phyloP scores from a whole-genome alignment of 2,888 invertebrate species.

The Parnassius smintheus region DNA sequence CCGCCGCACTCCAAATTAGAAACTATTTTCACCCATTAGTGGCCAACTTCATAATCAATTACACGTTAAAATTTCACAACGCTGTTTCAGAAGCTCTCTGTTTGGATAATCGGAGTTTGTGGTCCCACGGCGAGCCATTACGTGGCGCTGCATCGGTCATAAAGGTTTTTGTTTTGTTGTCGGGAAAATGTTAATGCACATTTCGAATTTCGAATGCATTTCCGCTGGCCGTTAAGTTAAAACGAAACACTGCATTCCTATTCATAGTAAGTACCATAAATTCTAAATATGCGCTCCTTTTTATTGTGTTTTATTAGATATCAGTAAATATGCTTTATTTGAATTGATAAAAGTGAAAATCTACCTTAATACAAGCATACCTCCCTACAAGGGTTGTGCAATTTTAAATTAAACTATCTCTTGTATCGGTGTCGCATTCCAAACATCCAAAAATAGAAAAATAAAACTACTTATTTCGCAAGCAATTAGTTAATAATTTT shows the following conservation, averaged over 20 bases:
- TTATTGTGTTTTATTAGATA: too few relatives aligned
- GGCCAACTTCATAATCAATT: slow-evolving; percentile 80
- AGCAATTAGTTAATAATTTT: too few relatives aligned
- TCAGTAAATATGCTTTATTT: too few relatives aligned
- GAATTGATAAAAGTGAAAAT: too few relatives aligned
- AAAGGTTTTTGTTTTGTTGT: slow-evolving; percentile 71
- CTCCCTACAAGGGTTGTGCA: too few relatives aligned
- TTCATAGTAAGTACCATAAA: too few relatives aligned
- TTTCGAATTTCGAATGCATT: slow-evolving; percentile 55
- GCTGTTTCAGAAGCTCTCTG: slow-evolving; percentile 72
- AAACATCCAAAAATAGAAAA: too few relatives aligned
- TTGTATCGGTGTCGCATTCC: too few relatives aligned
- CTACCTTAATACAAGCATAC: too few relatives aligned
- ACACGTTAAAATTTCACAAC: slow-evolving; percentile 76
- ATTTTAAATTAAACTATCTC: too few relatives aligned
- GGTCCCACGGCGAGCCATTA: slow-evolving; percentile 77
- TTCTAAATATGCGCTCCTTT: too few relatives aligned
- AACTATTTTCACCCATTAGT: slow-evolving; percentile 79
- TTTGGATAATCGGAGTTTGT: slow-evolving; percentile 79
- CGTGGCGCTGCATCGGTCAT: slow-evolving; percentile 58
- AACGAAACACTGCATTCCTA: not conserved
- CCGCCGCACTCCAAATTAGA: slow-evolving; percentile 74
- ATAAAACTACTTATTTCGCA: too few relatives aligned
- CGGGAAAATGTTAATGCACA: slow-evolving; percentile 66
- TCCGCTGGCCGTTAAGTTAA: slow-evolving; percentile 25